Evolutionary conservation across 2,888 invertebrate genomes (phyloP).

Genomic region (Steinernema hermaphroditum): DNA sequence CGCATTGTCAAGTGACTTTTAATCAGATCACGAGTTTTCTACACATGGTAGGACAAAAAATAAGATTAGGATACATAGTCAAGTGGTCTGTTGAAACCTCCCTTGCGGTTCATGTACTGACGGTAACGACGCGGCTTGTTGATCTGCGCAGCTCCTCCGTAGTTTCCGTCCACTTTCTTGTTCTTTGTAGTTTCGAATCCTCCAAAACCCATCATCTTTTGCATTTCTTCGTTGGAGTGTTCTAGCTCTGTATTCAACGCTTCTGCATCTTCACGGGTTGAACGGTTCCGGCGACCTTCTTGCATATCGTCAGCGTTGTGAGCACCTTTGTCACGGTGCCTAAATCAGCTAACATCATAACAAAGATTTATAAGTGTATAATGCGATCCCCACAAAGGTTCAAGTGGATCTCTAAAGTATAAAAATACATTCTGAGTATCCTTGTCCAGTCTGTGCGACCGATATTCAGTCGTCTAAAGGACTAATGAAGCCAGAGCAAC

Average conservation of each 20-base stretch:
- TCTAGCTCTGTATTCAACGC: constrained; percentile 34
- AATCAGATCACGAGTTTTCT: constrained; percentile 12
- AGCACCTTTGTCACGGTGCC: constrained; percentile 50
- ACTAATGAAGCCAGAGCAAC: no score
- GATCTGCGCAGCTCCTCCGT: constrained; percentile 90
- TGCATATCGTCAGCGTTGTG: constrained; percentile 49
- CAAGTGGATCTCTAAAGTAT: neutral
- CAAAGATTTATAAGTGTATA: no score
- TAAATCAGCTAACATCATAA: constrained; percentile 32
- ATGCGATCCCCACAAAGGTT: neutral
- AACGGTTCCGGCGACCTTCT: no score
- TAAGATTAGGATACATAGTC: constrained; percentile 71
- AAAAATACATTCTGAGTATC: no score
- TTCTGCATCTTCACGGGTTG: neutral
- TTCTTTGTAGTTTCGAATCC: constrained; percentile 88
- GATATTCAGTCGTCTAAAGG: no score
- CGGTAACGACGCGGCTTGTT: constrained; percentile 92
- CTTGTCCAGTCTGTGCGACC: no score
- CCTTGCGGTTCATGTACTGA: constrained; percentile 99
- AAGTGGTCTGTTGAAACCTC: constrained; percentile 95
- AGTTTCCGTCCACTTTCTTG: constrained; percentile 81
- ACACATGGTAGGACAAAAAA: constrained; percentile 3
- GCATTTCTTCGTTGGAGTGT: constrained; percentile 57
- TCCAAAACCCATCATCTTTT: constrained; percentile 86
- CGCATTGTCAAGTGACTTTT: constrained; percentile 16